Percentiles rank a stretch among this genome's conserved stretches.
phyloP scores from a whole-genome alignment of 2,113 vertebrate genomes.

The Leuciscus idus region DNA sequence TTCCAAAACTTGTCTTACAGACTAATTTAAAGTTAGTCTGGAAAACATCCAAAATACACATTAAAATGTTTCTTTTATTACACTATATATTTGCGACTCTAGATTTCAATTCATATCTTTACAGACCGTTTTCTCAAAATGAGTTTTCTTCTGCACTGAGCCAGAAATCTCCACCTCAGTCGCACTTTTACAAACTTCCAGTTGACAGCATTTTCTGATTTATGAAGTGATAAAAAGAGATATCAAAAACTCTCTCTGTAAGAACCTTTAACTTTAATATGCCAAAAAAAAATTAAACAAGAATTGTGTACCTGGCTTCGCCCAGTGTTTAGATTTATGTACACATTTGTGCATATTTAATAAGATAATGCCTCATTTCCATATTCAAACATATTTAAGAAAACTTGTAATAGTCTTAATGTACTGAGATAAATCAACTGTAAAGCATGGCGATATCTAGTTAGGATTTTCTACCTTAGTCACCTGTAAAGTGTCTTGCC shows the following conservation, averaged over 20 bases:
- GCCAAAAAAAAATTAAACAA: neutral
- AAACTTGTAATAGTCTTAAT: neutral
- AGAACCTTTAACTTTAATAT: too few relatives aligned
- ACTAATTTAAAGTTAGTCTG: too few relatives aligned
- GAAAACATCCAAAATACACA: too few relatives aligned
- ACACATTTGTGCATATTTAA: neutral
- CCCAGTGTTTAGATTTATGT: neutral
- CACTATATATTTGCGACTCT: too few relatives aligned
- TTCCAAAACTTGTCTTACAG: too few relatives aligned
- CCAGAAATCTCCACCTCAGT: too few relatives aligned
- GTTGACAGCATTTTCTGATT: neutral
- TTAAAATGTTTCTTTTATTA: too few relatives aligned
- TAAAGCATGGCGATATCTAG: neutral
- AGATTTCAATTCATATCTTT: too few relatives aligned
- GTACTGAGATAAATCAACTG: neutral
- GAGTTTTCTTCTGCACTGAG: too few relatives aligned
- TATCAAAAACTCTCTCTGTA: too few relatives aligned
- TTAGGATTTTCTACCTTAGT: neutral
- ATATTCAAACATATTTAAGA: neutral
- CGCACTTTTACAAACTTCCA: too few relatives aligned
- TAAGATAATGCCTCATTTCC: neutral
- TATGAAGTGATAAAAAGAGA: neutral
- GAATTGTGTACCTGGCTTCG: neutral
- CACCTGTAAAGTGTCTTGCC: neutral
- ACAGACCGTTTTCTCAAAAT: too few relatives aligned